phyloP scores from a whole-genome alignment of 1,140 invertebrate species.

The Bombus huntii region DNA sequence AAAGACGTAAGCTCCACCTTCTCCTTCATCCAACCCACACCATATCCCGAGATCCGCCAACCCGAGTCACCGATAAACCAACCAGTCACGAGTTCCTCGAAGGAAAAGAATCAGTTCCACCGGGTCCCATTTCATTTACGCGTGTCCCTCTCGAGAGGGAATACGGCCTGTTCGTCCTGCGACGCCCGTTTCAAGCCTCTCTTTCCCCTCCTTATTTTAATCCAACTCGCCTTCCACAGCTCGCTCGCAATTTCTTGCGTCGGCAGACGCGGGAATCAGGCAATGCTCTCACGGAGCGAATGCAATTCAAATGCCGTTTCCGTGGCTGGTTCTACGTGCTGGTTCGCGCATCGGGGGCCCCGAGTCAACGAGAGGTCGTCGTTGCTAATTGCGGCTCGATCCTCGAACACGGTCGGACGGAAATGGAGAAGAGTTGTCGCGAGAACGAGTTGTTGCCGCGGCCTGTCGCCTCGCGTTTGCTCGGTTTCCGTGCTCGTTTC shows the following conservation, averaged over 20 bases:
- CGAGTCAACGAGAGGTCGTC: constrained; percentile 46
- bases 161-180: background rate
- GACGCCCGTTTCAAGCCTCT: background rate
- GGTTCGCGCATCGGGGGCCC: constrained; percentile 34
- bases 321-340: constrained; percentile 43
- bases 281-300: constrained; percentile 49
- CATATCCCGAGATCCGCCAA: background rate
- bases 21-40: background rate
- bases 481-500: constrained; percentile 23
- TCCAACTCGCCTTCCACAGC: background rate
- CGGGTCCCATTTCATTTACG: constrained; percentile 11
- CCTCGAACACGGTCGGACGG: constrained; percentile 60
- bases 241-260: constrained; percentile 39
- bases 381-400: constrained; percentile 73
- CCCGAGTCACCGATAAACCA: background rate
- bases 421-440: constrained; percentile 76
- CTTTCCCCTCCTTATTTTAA: background rate
- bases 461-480: constrained; percentile 26
- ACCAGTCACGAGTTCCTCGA: background rate
- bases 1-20: background rate
- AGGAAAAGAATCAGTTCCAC: background rate
- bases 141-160: background rate
- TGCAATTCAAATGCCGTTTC: constrained; percentile 55
- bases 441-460: constrained; percentile 27
- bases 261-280: constrained; percentile 49